Evolutionary conservation across 2,113 vertebrate species (phyloP).

Genomic region (Erythrocercus mccallii): DNA sequence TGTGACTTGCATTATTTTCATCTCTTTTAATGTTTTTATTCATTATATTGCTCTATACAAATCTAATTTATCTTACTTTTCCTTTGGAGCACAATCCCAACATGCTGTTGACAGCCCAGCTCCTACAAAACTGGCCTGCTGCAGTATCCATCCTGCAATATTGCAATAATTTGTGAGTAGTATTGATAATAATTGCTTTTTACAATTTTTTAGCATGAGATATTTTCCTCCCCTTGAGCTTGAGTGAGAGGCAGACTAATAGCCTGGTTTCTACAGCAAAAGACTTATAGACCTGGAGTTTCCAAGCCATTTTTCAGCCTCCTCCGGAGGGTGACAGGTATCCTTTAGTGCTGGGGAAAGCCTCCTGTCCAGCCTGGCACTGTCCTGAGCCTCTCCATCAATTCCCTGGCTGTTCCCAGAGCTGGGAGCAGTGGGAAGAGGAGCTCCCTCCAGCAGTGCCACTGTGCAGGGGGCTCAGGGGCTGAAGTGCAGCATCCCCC

Average conservation of each 20-base stretch:
- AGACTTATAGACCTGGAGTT: neutral
- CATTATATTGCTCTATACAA: neutral
- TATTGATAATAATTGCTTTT: neutral
- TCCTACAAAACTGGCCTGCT: neutral
- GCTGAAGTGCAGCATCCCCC: neutral
- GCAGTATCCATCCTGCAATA: neutral
- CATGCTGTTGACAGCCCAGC: neutral
- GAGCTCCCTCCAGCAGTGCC: neutral
- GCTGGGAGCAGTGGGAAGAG: neutral
- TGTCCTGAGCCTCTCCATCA: neutral
- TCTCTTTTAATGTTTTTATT: neutral
- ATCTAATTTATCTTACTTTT: neutral
- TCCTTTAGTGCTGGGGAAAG: neutral
- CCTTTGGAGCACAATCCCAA: neutral
- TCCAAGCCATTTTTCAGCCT: constrained; percentile 40
- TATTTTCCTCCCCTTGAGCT: neutral
- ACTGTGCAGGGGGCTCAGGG: neutral
- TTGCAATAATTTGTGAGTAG: neutral
- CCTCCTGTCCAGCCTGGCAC: neutral
- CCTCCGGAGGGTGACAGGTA: neutral
- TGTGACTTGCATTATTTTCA: neutral
- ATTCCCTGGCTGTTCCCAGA: neutral
- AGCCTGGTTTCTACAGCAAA: neutral
- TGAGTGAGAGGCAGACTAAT: neutral
- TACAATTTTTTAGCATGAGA: neutral